Conservation (phyloP, 2,888 invertebrate species). For the Uropetala carovei region DNA sequence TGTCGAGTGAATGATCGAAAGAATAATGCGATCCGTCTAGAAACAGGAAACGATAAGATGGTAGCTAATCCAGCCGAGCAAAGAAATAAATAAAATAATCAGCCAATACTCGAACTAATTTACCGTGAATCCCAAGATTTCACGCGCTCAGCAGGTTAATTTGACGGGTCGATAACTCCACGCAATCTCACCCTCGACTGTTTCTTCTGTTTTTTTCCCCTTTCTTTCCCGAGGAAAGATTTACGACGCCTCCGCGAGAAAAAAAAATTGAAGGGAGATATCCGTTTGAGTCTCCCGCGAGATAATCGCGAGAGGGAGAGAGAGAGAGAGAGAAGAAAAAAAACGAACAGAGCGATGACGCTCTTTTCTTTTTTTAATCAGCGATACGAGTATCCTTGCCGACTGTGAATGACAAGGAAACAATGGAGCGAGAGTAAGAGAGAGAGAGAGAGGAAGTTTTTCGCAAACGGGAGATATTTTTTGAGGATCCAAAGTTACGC, state of each 20-base stretch:
- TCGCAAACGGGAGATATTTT: too few relatives aligned
- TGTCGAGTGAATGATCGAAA: too few relatives aligned
- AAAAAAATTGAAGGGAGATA: neutral
- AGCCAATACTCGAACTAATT: neutral
- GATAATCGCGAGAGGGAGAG: neutral
- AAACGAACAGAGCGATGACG: neutral
- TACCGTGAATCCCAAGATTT: constrained; percentile 4
- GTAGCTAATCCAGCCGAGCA: neutral
- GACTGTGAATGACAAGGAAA: neutral
- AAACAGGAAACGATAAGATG: neutral
- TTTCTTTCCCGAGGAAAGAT: neutral
- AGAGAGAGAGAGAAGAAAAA: neutral
- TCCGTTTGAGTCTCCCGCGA: neutral
- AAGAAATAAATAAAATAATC: neutral
- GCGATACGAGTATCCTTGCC: neutral
- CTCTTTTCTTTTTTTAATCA: neutral
- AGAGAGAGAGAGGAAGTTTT: neutral
- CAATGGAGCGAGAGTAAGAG: neutral
- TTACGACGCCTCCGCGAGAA: neutral
- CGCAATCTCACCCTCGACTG: neutral
- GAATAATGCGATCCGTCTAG: too few relatives aligned
- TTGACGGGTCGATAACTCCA: neutral
- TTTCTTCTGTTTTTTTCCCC: neutral
- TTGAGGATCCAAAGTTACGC: too few relatives aligned
- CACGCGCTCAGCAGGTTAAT: constrained; percentile 16